These are phyloP conservation scores for Cinara cedri DNA, from an alignment of 2,888 invertebrate genomes.

Conservation along the genomic window DNA sequence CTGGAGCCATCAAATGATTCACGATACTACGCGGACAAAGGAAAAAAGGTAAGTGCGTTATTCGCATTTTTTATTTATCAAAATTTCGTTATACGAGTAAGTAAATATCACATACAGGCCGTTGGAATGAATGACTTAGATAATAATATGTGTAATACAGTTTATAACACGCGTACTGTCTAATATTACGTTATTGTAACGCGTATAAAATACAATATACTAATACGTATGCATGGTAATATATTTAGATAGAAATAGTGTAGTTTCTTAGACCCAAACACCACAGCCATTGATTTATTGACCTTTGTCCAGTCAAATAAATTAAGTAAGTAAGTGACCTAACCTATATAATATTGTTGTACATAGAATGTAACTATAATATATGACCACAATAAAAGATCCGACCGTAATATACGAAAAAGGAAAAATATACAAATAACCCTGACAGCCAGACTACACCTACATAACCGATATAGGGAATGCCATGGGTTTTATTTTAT, in stretches of 20 bases:
- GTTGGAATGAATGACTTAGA: not conserved
- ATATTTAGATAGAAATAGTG: slow-evolving; percentile 17
- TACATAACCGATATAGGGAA: slow-evolving; percentile 15
- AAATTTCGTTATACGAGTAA: slow-evolving; percentile 22
- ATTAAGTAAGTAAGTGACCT: too few species aligned
- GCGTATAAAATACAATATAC: too few species aligned
- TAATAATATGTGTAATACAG: not conserved
- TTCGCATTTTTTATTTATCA: not conserved
- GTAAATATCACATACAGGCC: not conserved
- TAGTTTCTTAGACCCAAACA: not conserved
- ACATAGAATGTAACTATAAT: not conserved
- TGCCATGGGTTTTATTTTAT: not conserved
- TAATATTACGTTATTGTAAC: slow-evolving; percentile 22
- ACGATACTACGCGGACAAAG: not conserved
- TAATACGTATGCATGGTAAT: not conserved
- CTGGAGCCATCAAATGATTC: not conserved
- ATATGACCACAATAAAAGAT: not conserved
- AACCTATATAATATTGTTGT: not conserved
- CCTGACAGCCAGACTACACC: not conserved
- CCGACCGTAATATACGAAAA: not conserved
- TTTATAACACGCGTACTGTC: slow-evolving; percentile 7
- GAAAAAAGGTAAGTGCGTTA: not conserved
- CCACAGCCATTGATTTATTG: slow-evolving; percentile 15
- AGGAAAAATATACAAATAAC: not conserved
- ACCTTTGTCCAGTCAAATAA: too few species aligned